These are phyloP conservation scores for Petrophora chlorosata DNA, from an alignment of 2,888 invertebrate species.

Conservation along the genomic window DNA sequence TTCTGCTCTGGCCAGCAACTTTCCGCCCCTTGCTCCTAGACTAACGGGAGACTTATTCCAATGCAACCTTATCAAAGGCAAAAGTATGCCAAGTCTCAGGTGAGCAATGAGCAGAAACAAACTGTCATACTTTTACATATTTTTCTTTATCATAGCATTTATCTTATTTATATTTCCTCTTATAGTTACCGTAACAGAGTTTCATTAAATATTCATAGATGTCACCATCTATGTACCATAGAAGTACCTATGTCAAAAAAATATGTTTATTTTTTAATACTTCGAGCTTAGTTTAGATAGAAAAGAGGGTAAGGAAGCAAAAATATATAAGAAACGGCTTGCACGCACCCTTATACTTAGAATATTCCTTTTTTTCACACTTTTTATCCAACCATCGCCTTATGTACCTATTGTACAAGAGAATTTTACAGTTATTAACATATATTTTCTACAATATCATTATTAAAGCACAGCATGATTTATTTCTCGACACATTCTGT, in stretches of 20 bases:
- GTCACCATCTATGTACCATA: too few species aligned
- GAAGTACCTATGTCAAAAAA: too few species aligned
- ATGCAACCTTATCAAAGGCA: constrained; percentile 93
- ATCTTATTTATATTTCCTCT: constrained; percentile 12
- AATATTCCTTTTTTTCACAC: constrained; percentile 6
- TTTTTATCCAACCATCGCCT: constrained; percentile 9
- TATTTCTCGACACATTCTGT: constrained; percentile 58
- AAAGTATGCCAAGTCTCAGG: constrained; percentile 98
- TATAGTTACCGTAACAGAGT: constrained; percentile 7
- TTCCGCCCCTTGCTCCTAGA: constrained; percentile 82
- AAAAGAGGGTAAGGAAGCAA: constrained; percentile 13
- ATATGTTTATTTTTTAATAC: constrained; percentile 8
- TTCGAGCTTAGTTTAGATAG: constrained; percentile 19
- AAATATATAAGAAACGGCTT: constrained; percentile 8
- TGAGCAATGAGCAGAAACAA: constrained; percentile 63
- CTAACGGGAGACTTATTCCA: constrained; percentile 78
- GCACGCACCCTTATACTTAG: constrained; percentile 21
- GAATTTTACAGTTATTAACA: constrained; percentile 5
- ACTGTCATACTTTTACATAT: neutral
- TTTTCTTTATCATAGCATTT: constrained; percentile 22
- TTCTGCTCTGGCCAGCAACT: constrained; percentile 87
- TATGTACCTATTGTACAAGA: neutral
- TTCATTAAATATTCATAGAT: constrained; percentile 15
- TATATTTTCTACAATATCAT: neutral
- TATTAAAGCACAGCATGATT: constrained; percentile 73